phyloP scores from a whole-genome alignment of 2,888 invertebrate species.

The Lagria hirta region DNA sequence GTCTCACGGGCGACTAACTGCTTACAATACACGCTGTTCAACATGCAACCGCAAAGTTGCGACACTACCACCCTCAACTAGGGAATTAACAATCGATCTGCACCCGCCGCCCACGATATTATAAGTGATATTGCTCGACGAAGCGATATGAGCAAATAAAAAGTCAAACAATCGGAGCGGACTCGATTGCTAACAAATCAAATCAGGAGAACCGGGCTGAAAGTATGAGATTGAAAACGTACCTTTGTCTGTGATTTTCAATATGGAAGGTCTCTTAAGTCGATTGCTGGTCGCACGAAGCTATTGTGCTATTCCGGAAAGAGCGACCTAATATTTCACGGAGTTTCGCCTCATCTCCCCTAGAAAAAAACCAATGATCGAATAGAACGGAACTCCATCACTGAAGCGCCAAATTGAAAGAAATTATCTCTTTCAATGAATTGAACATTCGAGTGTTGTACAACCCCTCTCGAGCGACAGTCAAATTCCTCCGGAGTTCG shows the following conservation, averaged over 20 bases:
- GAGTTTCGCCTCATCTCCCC: conserved; percentile 37
- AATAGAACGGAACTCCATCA: conserved; percentile 36
- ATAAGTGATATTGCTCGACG: conserved; percentile 17
- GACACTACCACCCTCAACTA: conserved; percentile 34
- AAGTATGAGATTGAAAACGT: conserved; percentile 45
- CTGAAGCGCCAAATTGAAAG: conserved; percentile 34
- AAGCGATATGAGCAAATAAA: conserved; percentile 35
- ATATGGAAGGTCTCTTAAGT: conserved; percentile 42
- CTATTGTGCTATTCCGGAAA: conserved; percentile 42
- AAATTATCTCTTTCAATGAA: conserved; percentile 33
- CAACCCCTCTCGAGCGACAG: conserved; percentile 8
- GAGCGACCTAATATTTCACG: conserved; percentile 44
- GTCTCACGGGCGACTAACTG: conserved; percentile 44
- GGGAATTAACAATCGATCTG: conserved; percentile 40
- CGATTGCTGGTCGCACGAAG: conserved; percentile 43
- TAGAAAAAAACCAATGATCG: no score
- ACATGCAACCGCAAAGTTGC: conserved; percentile 35
- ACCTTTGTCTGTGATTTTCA: conserved; percentile 47
- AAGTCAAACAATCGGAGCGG: conserved; percentile 43
- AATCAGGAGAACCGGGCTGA: conserved; percentile 39
- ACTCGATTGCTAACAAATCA: conserved; percentile 47
- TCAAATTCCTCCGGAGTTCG: conserved; percentile 15
- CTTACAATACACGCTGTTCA: conserved; percentile 39
- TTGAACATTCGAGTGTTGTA: conserved; percentile 14
- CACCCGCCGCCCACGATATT: conserved; percentile 19